Conservation (phyloP, 2,113 vertebrate species). For the Neolamprologus kungweensis region DNA sequence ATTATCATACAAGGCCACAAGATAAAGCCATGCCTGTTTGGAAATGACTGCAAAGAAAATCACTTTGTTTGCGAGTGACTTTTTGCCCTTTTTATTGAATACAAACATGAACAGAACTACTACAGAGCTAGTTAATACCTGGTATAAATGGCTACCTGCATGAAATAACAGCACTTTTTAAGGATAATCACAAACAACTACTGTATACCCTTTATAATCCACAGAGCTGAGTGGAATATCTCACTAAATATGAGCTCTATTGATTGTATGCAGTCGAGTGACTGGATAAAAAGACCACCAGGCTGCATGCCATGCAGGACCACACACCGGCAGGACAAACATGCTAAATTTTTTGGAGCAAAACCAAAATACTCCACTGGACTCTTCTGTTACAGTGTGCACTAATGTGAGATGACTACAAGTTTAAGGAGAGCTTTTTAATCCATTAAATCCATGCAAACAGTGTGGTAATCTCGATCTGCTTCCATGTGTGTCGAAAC, state of each 20-base stretch:
- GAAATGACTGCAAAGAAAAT: neutral
- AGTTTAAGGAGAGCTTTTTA: conserved; percentile 46
- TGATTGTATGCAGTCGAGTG: conserved; percentile 6
- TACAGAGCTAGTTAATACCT: neutral
- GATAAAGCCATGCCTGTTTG: neutral
- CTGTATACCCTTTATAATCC: conserved; percentile 65
- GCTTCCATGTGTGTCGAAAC: neutral
- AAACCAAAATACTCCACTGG: neutral
- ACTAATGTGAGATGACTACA: conserved; percentile 6
- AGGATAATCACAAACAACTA: conserved; percentile 66
- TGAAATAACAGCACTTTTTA: conserved; percentile 27
- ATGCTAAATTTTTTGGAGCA: neutral
- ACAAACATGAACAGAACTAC: neutral
- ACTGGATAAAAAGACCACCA: conserved; percentile 27
- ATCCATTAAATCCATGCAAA: conserved; percentile 50
- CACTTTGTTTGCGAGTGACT: neutral
- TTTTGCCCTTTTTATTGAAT: neutral
- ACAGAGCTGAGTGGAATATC: conserved; percentile 60
- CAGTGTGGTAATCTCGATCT: conserved; percentile 47
- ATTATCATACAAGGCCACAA: neutral
- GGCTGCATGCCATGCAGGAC: neutral
- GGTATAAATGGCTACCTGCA: neutral
- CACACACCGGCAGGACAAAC: neutral
- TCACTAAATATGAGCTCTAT: conserved; percentile 63
- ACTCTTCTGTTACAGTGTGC: neutral